A percentile compares a stretch with the other conserved stretches of the same genome.
These are phyloP conservation scores for Polymixis lichenea DNA, from an alignment of 2,888 invertebrate species.

Conservation along the genomic window DNA sequence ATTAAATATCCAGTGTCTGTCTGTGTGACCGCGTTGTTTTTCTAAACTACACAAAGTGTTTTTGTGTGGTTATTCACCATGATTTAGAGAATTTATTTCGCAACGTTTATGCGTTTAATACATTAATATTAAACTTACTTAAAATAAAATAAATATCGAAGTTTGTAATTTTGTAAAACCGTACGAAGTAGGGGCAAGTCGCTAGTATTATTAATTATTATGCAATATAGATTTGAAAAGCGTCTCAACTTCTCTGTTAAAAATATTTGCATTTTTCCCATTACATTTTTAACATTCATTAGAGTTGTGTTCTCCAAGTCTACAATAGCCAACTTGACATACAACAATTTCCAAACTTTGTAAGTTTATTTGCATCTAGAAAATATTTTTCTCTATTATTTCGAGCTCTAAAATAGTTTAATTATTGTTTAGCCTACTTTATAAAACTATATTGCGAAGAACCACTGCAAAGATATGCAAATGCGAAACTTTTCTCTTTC, in stretches of 20 bases:
- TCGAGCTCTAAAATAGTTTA: background rate
- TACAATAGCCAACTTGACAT: no score
- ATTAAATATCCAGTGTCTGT: background rate
- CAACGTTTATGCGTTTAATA: background rate
- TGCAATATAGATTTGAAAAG: background rate
- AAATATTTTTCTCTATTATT: background rate
- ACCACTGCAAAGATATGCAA: slow-evolving; percentile 14
- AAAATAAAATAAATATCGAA: background rate
- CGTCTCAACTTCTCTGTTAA: no score
- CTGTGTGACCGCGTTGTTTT: background rate
- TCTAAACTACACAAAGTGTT: background rate
- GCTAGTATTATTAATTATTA: background rate
- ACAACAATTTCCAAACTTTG: background rate
- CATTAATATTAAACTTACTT: background rate
- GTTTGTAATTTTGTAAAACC: background rate
- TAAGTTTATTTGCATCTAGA: background rate
- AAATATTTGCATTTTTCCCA: background rate
- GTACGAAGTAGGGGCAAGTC: background rate
- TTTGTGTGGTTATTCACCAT: no score
- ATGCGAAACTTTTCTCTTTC: background rate
- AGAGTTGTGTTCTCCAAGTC: background rate
- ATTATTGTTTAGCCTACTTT: background rate
- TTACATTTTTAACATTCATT: background rate
- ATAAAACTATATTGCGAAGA: background rate
- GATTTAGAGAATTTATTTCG: background rate